Percentiles rank a stretch among this genome's conserved stretches.
phyloP scores from a whole-genome alignment of 2,113 vertebrate genomes.

The Notothenia rossii region DNA sequence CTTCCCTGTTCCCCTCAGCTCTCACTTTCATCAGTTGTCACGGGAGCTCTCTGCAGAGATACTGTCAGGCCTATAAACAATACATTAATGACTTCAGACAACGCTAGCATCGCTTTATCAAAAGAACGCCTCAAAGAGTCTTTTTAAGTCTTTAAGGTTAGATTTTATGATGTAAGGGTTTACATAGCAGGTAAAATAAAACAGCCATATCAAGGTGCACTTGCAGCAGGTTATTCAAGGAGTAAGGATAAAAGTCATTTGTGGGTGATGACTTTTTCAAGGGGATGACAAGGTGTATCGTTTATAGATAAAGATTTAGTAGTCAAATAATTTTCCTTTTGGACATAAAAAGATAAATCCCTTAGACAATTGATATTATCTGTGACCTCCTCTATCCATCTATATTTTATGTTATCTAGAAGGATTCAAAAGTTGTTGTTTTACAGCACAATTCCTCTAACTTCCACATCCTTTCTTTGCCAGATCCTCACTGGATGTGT shows the following conservation, averaged over 20 bases:
- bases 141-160: too few relatives aligned
- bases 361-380: background rate
- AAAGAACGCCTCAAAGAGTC: too few relatives aligned
- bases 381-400: background rate
- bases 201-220: background rate
- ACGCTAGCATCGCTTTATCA: too few relatives aligned
- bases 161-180: conserved; percentile 20
- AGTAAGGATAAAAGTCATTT: background rate
- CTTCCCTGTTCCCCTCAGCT: too few relatives aligned
- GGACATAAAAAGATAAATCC: background rate
- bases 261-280: background rate
- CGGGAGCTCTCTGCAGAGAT: too few relatives aligned
- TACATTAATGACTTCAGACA: too few relatives aligned
- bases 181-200: conserved; percentile 14
- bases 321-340: background rate
- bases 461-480: too few relatives aligned
- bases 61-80: too few relatives aligned
- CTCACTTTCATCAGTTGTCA: too few relatives aligned
- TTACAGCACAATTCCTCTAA: too few relatives aligned
- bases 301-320: background rate
- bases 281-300: background rate
- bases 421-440: too few relatives aligned
- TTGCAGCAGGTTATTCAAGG: background rate
- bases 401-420: too few relatives aligned
- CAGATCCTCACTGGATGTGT: background rate